Percentiles rank a stretch among this genome's conserved stretches.
Evolutionary conservation across 2,113 vertebrate species (phyloP).

Genomic region (Pyxicephalus adspersus): DNA sequence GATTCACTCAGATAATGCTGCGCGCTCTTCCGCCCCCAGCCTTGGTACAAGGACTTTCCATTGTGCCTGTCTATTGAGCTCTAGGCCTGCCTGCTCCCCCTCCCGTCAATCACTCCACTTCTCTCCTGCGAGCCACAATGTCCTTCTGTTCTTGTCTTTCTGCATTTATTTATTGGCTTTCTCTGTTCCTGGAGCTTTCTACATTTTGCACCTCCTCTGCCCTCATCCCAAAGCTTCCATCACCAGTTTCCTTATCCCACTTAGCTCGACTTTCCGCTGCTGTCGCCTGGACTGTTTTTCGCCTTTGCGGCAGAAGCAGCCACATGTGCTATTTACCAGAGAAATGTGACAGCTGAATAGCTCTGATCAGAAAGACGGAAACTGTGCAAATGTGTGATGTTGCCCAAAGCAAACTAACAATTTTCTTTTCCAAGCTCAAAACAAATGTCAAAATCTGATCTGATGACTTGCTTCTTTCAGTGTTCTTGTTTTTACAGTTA

Average conservation of each 20-base stretch:
- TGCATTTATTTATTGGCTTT: not conserved
- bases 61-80: slow-evolving; percentile 44
- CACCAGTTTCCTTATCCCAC: not conserved
- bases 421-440: no score
- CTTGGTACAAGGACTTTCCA: slow-evolving; percentile 37
- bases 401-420: no score
- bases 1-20: slow-evolving; percentile 42
- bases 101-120: slow-evolving; percentile 23
- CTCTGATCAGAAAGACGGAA: no score
- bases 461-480: no score
- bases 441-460: no score
- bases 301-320: not conserved
- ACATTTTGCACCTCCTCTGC: not conserved
- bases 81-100: slow-evolving; percentile 22
- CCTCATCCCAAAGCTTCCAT: not conserved
- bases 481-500: no score
- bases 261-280: not conserved
- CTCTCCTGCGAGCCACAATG: not conserved
- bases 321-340: not conserved
- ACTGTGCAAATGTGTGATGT: no score
- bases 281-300: not conserved
- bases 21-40: slow-evolving; percentile 36
- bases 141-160: slow-evolving; percentile 4
- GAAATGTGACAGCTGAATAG: no score
- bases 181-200: slow-evolving; percentile 6